Evolutionary conservation across 2,113 vertebrate genomes (phyloP).

Genomic region (Urocolius indicus): DNA sequence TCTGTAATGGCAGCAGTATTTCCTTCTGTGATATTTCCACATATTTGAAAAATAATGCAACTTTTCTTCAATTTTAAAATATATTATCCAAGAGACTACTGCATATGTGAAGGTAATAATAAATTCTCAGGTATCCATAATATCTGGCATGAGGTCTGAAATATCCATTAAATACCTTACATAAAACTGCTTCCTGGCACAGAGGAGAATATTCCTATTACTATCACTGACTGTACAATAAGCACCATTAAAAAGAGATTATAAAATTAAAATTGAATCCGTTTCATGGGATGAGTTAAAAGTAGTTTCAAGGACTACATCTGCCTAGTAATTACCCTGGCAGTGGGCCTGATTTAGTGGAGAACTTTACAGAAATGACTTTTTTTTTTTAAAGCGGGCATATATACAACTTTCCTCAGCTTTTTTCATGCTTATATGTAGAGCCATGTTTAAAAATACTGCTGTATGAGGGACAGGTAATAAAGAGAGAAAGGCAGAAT

Average conservation of each 20-base stretch:
- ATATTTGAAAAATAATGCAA: background rate
- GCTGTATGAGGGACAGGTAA: background rate
- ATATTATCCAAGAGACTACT: background rate
- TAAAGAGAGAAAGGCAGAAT: background rate
- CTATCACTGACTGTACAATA: background rate
- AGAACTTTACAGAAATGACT: background rate
- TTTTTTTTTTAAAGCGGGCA: background rate
- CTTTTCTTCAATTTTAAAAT: background rate
- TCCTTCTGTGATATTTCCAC: background rate
- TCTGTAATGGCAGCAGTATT: background rate
- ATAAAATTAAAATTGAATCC: constrained; percentile 44
- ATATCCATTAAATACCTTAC: constrained; percentile 1
- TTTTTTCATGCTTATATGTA: background rate
- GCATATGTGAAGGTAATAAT: background rate
- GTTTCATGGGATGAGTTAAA: constrained; percentile 32
- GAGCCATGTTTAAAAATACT: background rate
- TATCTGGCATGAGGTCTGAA: background rate
- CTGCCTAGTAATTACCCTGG: background rate
- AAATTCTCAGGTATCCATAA: background rate
- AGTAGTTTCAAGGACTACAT: constrained; percentile 32
- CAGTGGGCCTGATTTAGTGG: background rate
- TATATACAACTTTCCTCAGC: background rate
- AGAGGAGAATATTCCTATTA: constrained; percentile 12
- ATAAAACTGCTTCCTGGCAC: background rate
- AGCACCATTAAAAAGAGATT: background rate